Base-by-base conservation (phyloP, 2,113 vertebrate genomes). In the Raphicerus campestris region DNA sequence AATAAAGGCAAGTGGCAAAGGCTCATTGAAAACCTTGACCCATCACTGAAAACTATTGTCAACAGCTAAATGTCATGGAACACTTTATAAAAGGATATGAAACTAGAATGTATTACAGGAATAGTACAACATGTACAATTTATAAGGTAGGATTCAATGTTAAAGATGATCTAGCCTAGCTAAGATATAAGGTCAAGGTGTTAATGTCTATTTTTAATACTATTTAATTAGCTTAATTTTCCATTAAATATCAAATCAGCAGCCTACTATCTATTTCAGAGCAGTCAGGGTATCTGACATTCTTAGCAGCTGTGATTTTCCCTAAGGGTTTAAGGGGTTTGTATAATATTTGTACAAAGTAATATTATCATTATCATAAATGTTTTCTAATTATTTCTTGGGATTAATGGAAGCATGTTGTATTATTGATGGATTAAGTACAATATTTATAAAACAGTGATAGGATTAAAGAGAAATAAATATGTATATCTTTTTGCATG, bases 391-490 rank as follows among this genome's bases (percentile, higher is more conserved):
- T 99, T 99, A 98, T 99, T 99, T 98, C 97, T 97, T 93, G 93
- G 97, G 98, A 99, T 99, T 99, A 99, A 98, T 98, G 95, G 98
- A 98, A 97, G 96, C 87, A 88, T 98, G 97, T 98, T 98, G 95
- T 98, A 98, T 98, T 99, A 99, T 98, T 99, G 98, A 99, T 96
- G 53, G 97, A 98, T 98, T 98, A 98, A 98, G 97, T 98, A 97
- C 97, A 99, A 98, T 99, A 99, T 99, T 99, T 99, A 99, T 98
- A 96, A 98, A 98, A 98, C 97, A 98, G 3, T 51, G 93, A 98
- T 97, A 45, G 93, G 98, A 99, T 99, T 99, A 98, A 98, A 98
- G 92, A 97, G 75, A 98, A 98, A 99, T 99, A 99, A 99, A 98
- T 98, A 98, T 97, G 97, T 97, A 98, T 97, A 98, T 89, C 94